Percentiles rank a stretch among this genome's conserved stretches.
These are phyloP conservation scores for Cossypha dichroa DNA, from an alignment of 2,797 vertebrate species.

Conservation along the genomic window DNA sequence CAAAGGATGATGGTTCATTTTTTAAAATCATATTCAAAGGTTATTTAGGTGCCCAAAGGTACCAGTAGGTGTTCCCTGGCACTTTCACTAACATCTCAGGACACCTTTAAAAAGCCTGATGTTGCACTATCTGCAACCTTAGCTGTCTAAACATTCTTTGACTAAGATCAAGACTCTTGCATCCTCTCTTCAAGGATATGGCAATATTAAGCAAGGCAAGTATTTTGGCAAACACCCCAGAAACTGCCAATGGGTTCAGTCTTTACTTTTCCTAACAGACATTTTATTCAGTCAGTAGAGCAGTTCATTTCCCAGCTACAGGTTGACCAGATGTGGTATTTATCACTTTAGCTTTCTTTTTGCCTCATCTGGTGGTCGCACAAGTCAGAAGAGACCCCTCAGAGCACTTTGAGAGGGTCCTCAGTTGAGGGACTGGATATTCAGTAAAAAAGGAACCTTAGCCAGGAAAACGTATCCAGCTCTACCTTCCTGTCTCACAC, in stretches of 20 bases:
- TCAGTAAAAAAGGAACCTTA: not conserved
- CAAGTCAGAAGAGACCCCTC: not conserved
- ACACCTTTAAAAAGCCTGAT: not conserved
- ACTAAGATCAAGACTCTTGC: not conserved
- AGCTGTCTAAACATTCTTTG: not conserved
- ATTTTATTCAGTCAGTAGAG: not conserved
- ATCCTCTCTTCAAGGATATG: not conserved
- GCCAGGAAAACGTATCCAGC: not conserved
- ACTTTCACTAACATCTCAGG: not conserved
- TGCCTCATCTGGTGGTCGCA: accelerated
- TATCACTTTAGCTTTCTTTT: not conserved
- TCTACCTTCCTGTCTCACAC: not conserved
- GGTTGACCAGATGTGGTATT: not conserved
- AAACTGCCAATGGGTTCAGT: not conserved
- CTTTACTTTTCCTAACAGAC: not conserved
- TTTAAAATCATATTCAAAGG: not conserved
- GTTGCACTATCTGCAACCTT: not conserved
- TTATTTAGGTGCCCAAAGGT: not conserved
- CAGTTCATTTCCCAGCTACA: not conserved
- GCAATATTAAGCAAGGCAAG: not conserved
- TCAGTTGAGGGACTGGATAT: not conserved
- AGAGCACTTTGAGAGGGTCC: not conserved
- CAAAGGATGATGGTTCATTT: not conserved
- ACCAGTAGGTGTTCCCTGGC: not conserved
- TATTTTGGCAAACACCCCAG: not conserved